Evolutionary conservation across 2,797 vertebrate genomes (phyloP).

Genomic region (Sphaeramia orbicularis): DNA sequence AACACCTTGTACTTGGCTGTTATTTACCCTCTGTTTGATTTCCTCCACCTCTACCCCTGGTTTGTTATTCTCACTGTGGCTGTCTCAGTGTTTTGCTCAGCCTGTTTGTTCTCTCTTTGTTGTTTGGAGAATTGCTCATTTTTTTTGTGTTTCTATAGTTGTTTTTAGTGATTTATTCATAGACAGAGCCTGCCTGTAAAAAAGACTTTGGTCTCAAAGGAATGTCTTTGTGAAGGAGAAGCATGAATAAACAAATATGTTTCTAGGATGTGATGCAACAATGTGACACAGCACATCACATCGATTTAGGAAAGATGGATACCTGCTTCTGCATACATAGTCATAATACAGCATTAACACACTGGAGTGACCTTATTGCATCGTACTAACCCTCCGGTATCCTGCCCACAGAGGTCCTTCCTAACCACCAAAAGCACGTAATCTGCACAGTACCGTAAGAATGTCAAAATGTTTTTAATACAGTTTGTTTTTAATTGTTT

Average conservation of each 20-base stretch:
- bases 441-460: too few species aligned
- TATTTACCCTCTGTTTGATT: neutral
- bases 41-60: neutral
- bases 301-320: neutral
- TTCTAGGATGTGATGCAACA: slow-evolving; percentile 44
- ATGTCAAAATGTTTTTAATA: too few species aligned
- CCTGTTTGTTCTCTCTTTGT: slow-evolving; percentile 31
- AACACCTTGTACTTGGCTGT: neutral
- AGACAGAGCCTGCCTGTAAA: slow-evolving; percentile 35
- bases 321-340: neutral
- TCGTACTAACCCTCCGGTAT: too few species aligned
- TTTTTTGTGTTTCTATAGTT: slow-evolving; percentile 26
- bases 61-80: slow-evolving; percentile 15
- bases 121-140: slow-evolving; percentile 26
- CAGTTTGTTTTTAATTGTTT: too few species aligned
- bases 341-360: neutral
- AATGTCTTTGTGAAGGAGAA: slow-evolving; percentile 8
- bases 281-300: slow-evolving; percentile 23
- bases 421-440: too few species aligned
- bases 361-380: too few species aligned
- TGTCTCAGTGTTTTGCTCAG: slow-evolving; percentile 10
- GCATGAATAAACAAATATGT: slow-evolving; percentile 43
- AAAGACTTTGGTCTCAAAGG: slow-evolving; percentile 28
- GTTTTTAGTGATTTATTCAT: slow-evolving; percentile 60
- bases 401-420: too few species aligned